These are phyloP conservation scores for Bungarus multicinctus DNA, from an alignment of 2,113 vertebrate species.

Conservation along the genomic window DNA sequence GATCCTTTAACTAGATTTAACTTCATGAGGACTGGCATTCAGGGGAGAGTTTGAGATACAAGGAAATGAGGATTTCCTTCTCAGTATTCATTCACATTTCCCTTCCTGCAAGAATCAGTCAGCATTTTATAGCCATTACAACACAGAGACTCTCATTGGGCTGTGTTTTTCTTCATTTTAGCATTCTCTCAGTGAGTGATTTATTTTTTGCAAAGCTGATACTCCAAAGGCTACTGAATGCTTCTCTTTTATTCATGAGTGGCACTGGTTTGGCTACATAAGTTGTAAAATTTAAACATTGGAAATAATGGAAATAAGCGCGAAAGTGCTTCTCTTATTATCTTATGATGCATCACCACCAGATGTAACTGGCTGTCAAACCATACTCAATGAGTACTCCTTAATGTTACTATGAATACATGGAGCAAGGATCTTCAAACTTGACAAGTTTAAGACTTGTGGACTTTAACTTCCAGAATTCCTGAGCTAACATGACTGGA, in stretches of 20 bases:
- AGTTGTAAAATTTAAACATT: background rate
- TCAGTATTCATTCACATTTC: background rate
- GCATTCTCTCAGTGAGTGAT: background rate
- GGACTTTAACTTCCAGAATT: too few species aligned
- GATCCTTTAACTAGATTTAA: background rate
- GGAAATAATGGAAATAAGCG: background rate
- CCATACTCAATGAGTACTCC: too few species aligned
- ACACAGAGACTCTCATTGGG: background rate
- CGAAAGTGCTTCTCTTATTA: too few species aligned
- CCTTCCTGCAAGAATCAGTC: background rate
- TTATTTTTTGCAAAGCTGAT: background rate
- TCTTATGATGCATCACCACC: too few species aligned
- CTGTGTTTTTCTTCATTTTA: background rate
- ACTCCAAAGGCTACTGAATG: background rate
- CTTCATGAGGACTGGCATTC: background rate
- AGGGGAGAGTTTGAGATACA: background rate
- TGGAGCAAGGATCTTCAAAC: too few species aligned
- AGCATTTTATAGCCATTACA: background rate
- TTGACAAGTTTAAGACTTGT: too few species aligned
- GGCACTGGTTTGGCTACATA: background rate
- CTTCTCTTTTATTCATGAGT: background rate
- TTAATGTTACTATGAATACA: too few species aligned
- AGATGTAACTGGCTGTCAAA: too few species aligned
- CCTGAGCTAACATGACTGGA: too few species aligned
- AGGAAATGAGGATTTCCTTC: background rate